A percentile compares a stretch with the other conserved stretches of the same genome.
phyloP scores from a whole-genome alignment of 2,113 vertebrate genomes.

The Nothoprocta pentlandii region DNA sequence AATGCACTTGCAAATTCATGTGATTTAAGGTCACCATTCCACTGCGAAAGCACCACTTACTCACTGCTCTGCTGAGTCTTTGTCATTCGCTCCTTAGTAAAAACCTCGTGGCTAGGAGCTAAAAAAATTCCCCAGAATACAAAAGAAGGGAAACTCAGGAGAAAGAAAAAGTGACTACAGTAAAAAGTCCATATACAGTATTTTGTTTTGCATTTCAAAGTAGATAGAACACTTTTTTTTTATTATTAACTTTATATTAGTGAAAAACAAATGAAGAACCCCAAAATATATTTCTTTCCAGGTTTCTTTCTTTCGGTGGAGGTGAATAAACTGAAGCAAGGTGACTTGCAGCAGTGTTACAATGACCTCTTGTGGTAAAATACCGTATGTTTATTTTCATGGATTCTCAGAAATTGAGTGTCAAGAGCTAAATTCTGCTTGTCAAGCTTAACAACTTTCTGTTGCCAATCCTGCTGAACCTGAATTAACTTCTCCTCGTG shows the following conservation, averaged over 20 bases:
- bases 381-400: not conserved
- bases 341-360: not conserved
- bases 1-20: not conserved
- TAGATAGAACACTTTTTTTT: accelerated
- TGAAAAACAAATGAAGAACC: not conserved
- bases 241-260: not conserved
- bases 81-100: slow-evolving; percentile 20
- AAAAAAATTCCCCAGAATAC: not conserved
- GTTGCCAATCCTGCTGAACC: not conserved
- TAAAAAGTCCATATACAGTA: not conserved
- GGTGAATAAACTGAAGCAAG: not conserved
- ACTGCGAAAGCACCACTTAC: not conserved
- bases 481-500: not conserved
- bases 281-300: not conserved
- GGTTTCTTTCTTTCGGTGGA: not conserved
- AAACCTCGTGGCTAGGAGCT: not conserved
- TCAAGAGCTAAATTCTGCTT: not conserved
- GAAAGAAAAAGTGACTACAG: not conserved
- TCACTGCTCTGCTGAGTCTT: slow-evolving; percentile 55
- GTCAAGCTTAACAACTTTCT: not conserved
- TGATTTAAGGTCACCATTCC: not conserved
- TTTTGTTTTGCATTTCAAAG: not conserved
- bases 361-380: slow-evolving; percentile 71
- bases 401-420: not conserved
- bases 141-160: not conserved